Evolutionary conservation across 2,113 vertebrate species (phyloP), one percentile per base, ranked within the genome.

Genomic region (Lophius piscatorius): DNA sequence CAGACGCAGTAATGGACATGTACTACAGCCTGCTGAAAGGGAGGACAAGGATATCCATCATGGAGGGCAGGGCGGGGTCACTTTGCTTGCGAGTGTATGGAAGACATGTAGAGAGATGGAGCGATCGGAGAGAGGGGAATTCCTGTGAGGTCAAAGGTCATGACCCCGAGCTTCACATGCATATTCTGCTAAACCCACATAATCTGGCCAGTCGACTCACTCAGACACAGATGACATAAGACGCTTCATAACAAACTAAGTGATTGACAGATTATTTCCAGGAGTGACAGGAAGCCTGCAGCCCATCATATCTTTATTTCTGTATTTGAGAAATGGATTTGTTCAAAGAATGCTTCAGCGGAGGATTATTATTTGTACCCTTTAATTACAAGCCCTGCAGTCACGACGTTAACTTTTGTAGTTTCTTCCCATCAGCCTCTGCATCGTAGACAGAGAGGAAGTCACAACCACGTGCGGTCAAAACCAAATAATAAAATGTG

Each of bases 71-170:
- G 16, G 18, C 9, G 41, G 13, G 38, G n/a, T n/a, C n/a, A n/a
- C n/a, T n/a, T n/a, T n/a, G n/a, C n/a, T n/a, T n/a, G n/a, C n/a
- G n/a, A n/a, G n/a, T n/a, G n/a, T n/a, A n/a, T n/a, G n/a, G n/a
- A n/a, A n/a, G n/a, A n/a, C n/a, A n/a, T n/a, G n/a, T 2, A 33
- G 21, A 22, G 38, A 62, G 20, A 65, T 36, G 46, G 60, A 68
- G 48, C n/a, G n/a, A n/a, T n/a, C n/a, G n/a, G n/a, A 52, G 60
- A 12, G 20, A 3, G 24, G 45, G 50, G 44, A 44, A 72, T 79
- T 56, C 63, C 46, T 70, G 24, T 22, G 49, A 50, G 79, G 78
- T 79, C 72, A 75, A 11, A 81, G 81, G 70, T 79, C 51, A 39
- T 23, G 22, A 52, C 62, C 26, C 59, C 39, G 33, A 48, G 23